Evolutionary conservation across 2,797 vertebrate genomes (phyloP).

Genomic region (Limosa lapponica): DNA sequence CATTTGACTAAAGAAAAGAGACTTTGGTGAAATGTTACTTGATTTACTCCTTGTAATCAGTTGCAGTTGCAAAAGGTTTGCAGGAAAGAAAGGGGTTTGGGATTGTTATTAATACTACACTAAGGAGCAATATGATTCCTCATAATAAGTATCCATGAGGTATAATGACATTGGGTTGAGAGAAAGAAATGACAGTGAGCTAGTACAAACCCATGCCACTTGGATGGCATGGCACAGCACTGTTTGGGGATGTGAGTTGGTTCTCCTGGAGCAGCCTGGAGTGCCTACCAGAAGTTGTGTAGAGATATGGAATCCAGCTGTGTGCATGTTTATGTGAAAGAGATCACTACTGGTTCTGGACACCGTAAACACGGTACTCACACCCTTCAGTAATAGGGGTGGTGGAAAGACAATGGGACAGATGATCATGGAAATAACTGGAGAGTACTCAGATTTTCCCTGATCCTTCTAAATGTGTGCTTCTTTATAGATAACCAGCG

Average conservation of each 20-base stretch:
- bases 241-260: fast-evolving
- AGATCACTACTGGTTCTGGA: neutral
- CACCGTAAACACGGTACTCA: neutral
- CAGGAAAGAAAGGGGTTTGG: neutral
- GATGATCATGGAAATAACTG: neutral
- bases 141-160: neutral
- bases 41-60: neutral
- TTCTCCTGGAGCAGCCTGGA: neutral
- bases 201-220: neutral
- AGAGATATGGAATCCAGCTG: neutral
- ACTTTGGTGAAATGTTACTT: neutral
- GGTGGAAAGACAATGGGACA: neutral
- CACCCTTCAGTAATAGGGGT: neutral
- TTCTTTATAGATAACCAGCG: neutral
- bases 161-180: neutral
- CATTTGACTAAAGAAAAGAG: neutral
- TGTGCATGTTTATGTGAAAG: neutral
- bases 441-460: neutral
- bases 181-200: neutral
- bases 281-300: fast-evolving
- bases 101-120: neutral
- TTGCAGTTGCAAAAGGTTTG: neutral
- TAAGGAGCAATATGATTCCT: neutral
- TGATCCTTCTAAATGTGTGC: neutral
- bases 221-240: fast-evolving